A percentile compares a stretch with the other conserved stretches of the same genome.
Conservation (phyloP, 2,797 vertebrate genomes). For the Gobionotothen gibberifrons region DNA sequence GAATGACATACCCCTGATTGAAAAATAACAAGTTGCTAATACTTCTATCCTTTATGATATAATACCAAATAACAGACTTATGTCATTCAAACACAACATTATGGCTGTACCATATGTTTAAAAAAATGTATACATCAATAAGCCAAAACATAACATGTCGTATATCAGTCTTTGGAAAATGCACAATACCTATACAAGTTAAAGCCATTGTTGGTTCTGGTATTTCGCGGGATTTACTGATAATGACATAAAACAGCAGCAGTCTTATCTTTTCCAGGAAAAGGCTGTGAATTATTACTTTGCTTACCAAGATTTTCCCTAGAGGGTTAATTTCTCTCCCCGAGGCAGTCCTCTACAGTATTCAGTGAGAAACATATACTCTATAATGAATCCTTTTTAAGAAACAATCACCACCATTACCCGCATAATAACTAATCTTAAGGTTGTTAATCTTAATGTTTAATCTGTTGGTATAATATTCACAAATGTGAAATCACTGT, state of each 20-base stretch:
- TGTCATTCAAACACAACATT: too few relatives aligned
- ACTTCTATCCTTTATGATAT: not conserved
- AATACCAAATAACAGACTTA: too few relatives aligned
- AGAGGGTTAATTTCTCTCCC: conserved; percentile 15
- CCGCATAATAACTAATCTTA: not conserved
- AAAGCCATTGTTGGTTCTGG: not conserved
- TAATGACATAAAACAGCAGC: conserved; percentile 8
- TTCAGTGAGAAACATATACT: not conserved
- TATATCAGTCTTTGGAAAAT: not conserved
- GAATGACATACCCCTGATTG: too few relatives aligned
- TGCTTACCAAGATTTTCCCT: not conserved
- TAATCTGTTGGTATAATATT: not conserved
- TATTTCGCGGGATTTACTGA: conserved; percentile 1
- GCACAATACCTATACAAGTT: not conserved
- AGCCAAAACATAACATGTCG: not conserved
- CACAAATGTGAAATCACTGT: conserved; percentile 9
- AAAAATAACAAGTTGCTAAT: not conserved
- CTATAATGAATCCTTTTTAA: not conserved
- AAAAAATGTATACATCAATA: not conserved
- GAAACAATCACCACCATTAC: not conserved
- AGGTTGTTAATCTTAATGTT: not conserved
- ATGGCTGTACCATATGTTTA: not conserved
- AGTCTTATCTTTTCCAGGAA: conserved; percentile 8
- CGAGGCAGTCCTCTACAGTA: not conserved
- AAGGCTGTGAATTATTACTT: conserved; percentile 18